phyloP scores from a whole-genome alignment of 2,888 invertebrate genomes.

The Sthenelais limicola region DNA sequence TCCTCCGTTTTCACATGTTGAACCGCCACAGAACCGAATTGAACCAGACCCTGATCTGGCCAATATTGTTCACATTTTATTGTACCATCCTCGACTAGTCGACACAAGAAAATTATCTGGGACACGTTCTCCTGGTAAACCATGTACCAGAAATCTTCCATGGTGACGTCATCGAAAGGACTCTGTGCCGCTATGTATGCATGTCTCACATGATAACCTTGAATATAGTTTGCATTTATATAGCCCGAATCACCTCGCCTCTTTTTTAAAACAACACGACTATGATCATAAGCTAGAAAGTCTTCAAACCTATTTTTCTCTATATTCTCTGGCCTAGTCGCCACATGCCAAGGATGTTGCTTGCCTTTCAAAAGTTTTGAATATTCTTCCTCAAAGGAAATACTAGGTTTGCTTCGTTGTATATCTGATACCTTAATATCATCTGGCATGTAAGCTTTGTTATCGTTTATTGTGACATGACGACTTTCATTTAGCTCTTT shows the following conservation, averaged over 20 bases:
- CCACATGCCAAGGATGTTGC: constrained; percentile 55
- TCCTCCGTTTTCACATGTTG: constrained; percentile 90
- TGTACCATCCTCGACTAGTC: constrained; percentile 73
- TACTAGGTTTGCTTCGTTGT: constrained; percentile 42
- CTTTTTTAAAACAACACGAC: constrained; percentile 59
- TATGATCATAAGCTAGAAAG: constrained; percentile 69
- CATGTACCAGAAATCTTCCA: constrained; percentile 75
- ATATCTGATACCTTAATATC: constrained; percentile 50
- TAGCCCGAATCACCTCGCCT: constrained; percentile 59
- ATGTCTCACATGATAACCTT: constrained; percentile 69
- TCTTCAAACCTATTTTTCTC: constrained; percentile 67
- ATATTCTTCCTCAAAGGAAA: constrained; percentile 67
- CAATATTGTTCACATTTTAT: constrained; percentile 94
- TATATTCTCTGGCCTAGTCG: constrained; percentile 56
- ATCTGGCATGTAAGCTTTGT: constrained; percentile 40
- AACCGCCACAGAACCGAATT: constrained; percentile 89
- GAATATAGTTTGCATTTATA: constrained; percentile 65
- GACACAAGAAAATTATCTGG: constrained; percentile 74
- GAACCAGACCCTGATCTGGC: constrained; percentile 79
- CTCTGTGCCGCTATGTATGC: constrained; percentile 75
- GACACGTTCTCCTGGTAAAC: constrained; percentile 73
- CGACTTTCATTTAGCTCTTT: constrained; percentile 46
- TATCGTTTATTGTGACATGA: constrained; percentile 41
- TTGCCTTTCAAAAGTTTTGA: constrained; percentile 61
- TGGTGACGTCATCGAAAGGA: constrained; percentile 68